Base-by-base conservation (phyloP, 1,140 invertebrate genomes). In the Eubasilissa regina region DNA sequence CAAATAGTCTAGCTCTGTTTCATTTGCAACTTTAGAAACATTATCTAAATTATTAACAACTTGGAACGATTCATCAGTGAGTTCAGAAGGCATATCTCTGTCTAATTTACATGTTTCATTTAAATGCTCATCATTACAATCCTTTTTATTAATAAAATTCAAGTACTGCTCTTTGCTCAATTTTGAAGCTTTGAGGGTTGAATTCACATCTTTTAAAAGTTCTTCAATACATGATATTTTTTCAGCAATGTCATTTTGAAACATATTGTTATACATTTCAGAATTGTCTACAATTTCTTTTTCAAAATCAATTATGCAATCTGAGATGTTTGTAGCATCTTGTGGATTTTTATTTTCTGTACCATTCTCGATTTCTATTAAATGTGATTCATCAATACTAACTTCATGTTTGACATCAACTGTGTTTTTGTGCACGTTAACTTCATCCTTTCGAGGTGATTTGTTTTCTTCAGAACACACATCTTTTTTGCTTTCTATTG, bases 211-310 rank as follows among this genome's bases (percentile, higher is more conserved):
- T 76, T 87, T 87, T 4, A 89, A 80, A 45, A 89, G 82, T 79
- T 87, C 87, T 83, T 89, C 87, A 86, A 89, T 89, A 64, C 84
- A 86, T 64, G 88, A 86, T 21, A 89, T 83, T 85, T 89, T 89
- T 82, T 88, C 88, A 3, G 85, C 87, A 74, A 89, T 88, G 82
- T 89, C 88, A 84, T 86, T 86, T 75, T 84, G 84, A 62, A 89
- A 87, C 12, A 88, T 75, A 77, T 87, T 86, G 74, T 89, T 87
- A 51, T 87, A 87, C 17, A 86, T 86, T 83, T 87, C 86, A 1
- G 66, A 47, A 10, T 70, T 70, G 17, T 70, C 45, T 13, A 70
- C 0, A 10, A 70, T 10, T 15, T 70, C 44, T 3, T 48, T 48
- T 70, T 70, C 66, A 70, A 70, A 70, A 19, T 70, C 43, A 11